A percentile compares a stretch with the other conserved stretches of the same genome.
Evolutionary conservation across 2,888 invertebrate species (phyloP).

Genomic region (Agapostemon virescens): DNA sequence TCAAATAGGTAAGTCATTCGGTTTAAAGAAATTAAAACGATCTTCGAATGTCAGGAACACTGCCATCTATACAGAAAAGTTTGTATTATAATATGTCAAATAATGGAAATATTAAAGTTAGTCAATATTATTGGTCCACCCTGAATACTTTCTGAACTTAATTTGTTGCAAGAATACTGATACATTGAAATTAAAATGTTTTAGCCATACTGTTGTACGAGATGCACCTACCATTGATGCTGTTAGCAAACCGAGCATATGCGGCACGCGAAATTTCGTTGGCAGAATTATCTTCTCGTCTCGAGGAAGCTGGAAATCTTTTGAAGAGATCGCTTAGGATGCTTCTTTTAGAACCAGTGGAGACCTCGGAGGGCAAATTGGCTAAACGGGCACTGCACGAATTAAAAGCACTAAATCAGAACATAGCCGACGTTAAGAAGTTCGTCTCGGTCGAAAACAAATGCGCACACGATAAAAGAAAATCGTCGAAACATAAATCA

Average conservation of each 20-base stretch:
- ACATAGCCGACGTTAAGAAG: constrained; percentile 77
- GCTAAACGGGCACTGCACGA: constrained; percentile 86
- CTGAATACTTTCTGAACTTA: neutral
- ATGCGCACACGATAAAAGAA: constrained; percentile 38
- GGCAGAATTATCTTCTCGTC: constrained; percentile 82
- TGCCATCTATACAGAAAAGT: no score
- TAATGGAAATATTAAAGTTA: no score
- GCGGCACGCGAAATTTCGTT: constrained; percentile 83
- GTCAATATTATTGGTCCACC: no score
- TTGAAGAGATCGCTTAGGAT: constrained; percentile 85
- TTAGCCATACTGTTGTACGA: constrained; percentile 89
- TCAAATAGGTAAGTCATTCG: no score
- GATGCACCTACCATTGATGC: constrained; percentile 85
- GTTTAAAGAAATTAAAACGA: no score
- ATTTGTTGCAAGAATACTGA: no score
- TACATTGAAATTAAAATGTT: constrained; percentile 65
- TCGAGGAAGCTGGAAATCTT: constrained; percentile 83
- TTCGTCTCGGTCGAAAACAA: constrained; percentile 3
- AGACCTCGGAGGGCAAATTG: constrained; percentile 87
- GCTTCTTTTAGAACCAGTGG: constrained; percentile 86
- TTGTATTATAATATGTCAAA: no score
- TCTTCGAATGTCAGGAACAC: no score
- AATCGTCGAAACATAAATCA: constrained; percentile 34
- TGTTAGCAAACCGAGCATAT: constrained; percentile 85
- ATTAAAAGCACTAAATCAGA: constrained; percentile 83